A percentile compares a stretch with the other conserved stretches of the same genome.
Conservation (phyloP, 2,797 vertebrate species). For the Myotis vivesi region DNA sequence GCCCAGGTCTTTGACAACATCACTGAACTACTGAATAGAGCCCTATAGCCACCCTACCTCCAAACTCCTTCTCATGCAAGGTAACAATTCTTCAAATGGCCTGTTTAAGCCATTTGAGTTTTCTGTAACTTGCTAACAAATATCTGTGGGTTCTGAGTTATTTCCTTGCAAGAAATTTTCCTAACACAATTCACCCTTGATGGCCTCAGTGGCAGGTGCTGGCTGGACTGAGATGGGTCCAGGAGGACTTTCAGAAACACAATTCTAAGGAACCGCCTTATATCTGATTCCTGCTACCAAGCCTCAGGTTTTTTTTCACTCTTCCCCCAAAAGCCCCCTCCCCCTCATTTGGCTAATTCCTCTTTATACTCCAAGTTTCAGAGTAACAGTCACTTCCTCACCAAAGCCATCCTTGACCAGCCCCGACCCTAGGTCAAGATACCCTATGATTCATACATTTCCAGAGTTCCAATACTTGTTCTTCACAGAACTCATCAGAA, state of each 20-base stretch:
- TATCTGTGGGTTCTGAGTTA: neutral
- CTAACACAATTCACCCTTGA: neutral
- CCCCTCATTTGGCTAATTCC: neutral
- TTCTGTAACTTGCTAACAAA: neutral
- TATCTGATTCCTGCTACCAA: neutral
- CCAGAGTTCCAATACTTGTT: neutral
- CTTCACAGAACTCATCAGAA: neutral
- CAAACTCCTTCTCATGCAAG: neutral
- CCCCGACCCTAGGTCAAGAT: neutral
- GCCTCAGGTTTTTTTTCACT: neutral
- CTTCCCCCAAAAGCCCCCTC: neutral
- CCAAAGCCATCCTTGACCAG: neutral
- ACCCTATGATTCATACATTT: neutral
- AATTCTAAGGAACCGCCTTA: neutral
- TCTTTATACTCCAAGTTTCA: neutral
- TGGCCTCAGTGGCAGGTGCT: neutral
- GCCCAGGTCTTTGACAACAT: neutral
- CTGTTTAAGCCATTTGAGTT: neutral
- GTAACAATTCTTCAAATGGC: neutral
- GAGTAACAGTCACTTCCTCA: neutral
- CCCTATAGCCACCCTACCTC: neutral
- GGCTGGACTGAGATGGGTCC: neutral
- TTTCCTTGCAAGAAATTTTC: neutral
- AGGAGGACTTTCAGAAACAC: neutral
- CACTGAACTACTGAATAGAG: neutral